phyloP scores from a whole-genome alignment of 2,888 invertebrate species.

The Dolomedes plantarius region DNA sequence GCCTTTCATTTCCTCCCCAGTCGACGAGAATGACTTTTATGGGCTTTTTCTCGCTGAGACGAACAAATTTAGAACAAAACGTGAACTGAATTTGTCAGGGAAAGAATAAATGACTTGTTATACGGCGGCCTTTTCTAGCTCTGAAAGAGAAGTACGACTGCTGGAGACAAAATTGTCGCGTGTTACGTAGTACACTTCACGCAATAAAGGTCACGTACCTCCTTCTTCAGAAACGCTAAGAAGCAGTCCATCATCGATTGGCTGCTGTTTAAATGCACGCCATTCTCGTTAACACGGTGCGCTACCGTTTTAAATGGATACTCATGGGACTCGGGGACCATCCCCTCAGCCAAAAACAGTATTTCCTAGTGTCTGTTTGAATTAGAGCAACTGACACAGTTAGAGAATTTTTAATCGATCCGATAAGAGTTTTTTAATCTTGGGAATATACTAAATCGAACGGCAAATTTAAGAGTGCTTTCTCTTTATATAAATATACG shows the following conservation, averaged over 20 bases:
- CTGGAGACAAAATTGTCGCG: constrained; percentile 30
- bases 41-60: background rate
- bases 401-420: too few species aligned
- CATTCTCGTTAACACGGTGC: constrained; percentile 18
- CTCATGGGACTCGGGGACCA: constrained; percentile 4
- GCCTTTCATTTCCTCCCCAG: too few species aligned
- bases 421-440: too few species aligned
- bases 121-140: background rate
- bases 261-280: constrained; percentile 40
- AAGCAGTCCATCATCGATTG: constrained; percentile 57
- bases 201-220: constrained; percentile 65
- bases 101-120: background rate
- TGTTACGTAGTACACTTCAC: constrained; percentile 29
- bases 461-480: too few species aligned
- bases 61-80: constrained; percentile 7
- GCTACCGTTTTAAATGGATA: constrained; percentile 15
- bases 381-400: too few species aligned
- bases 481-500: too few species aligned
- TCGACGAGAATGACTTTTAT: background rate
- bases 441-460: too few species aligned
- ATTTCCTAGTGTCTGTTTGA: too few species aligned
- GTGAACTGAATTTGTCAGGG: background rate
- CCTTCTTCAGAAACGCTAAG: constrained; percentile 15
- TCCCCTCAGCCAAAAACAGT: background rate
- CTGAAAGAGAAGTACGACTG: background rate